Evolutionary conservation across 2,888 invertebrate species (phyloP).

Genomic region (Spialia ferax): DNA sequence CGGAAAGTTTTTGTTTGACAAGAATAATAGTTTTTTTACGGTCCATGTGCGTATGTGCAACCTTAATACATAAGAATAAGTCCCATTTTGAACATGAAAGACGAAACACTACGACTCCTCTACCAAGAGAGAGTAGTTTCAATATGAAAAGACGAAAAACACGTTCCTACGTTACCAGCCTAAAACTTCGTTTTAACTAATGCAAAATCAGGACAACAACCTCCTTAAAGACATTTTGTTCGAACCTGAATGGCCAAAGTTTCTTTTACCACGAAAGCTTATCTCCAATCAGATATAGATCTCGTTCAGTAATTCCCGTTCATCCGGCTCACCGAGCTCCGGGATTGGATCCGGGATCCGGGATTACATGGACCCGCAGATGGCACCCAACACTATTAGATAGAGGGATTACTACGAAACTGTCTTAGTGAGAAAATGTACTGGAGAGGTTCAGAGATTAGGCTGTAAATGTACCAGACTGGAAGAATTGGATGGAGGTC

Average conservation of each 20-base stretch:
- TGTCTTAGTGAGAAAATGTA: constrained; percentile 25
- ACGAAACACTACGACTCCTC: too few species aligned
- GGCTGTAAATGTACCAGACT: constrained; percentile 1
- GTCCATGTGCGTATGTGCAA: too few species aligned
- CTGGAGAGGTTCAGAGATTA: not conserved
- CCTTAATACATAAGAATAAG: too few species aligned
- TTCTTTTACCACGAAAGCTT: not conserved
- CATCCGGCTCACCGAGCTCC: constrained; percentile 27
- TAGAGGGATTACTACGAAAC: constrained; percentile 18
- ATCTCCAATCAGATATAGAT: constrained; percentile 31
- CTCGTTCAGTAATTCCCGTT: constrained; percentile 29
- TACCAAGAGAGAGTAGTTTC: too few species aligned
- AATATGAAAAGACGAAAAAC: too few species aligned
- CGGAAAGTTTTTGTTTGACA: too few species aligned
- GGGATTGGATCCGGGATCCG: constrained; percentile 31
- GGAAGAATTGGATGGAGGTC: constrained; percentile 1
- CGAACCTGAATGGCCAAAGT: not conserved
- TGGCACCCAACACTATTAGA: constrained; percentile 11
- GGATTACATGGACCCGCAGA: constrained; percentile 25
- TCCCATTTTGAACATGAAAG: too few species aligned
- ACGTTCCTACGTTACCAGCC: too few species aligned
- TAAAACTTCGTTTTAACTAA: not conserved
- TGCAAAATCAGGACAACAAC: not conserved
- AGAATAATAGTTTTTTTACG: too few species aligned
- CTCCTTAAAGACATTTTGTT: not conserved